Conservation (phyloP, 2,113 vertebrate species). For the Notarius quadriscutis region DNA sequence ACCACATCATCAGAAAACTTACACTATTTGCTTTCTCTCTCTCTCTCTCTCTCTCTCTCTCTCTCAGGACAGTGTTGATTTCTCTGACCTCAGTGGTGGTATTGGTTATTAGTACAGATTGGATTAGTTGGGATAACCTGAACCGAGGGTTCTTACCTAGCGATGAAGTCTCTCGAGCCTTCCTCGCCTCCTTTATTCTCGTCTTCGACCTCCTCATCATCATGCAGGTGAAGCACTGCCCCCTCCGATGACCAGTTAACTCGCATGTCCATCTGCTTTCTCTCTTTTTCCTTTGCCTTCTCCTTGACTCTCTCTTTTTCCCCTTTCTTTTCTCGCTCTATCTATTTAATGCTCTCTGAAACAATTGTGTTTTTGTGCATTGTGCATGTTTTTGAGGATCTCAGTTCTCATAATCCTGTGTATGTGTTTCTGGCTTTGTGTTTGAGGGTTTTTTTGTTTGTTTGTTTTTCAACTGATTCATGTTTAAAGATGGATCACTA, state of each 20-base stretch:
- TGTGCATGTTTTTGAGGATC: background rate
- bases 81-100: constrained; percentile 93
- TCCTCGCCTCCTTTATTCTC: constrained; percentile 97
- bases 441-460: background rate
- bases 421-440: background rate
- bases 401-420: background rate
- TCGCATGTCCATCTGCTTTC: constrained; percentile 30
- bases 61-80: constrained; percentile 87
- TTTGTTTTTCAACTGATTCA: background rate
- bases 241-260: constrained; percentile 69
- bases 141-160: constrained; percentile 97
- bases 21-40: background rate
- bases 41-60: constrained; percentile 3
- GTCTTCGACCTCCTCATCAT: constrained; percentile 99
- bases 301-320: background rate
- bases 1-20: background rate
- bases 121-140: constrained; percentile 99
- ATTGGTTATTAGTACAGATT: constrained; percentile 95
- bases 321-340: constrained; percentile 4
- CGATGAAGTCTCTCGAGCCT: constrained; percentile 95
- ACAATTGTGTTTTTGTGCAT: background rate
- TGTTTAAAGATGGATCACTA: background rate
- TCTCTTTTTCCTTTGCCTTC: background rate
- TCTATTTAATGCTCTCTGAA: background rate
- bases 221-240: constrained; percentile 85